A percentile compares a stretch with the other conserved stretches of the same genome.
Evolutionary conservation across 2,113 vertebrate species (phyloP).

Genomic region (Jaculus jaculus): DNA sequence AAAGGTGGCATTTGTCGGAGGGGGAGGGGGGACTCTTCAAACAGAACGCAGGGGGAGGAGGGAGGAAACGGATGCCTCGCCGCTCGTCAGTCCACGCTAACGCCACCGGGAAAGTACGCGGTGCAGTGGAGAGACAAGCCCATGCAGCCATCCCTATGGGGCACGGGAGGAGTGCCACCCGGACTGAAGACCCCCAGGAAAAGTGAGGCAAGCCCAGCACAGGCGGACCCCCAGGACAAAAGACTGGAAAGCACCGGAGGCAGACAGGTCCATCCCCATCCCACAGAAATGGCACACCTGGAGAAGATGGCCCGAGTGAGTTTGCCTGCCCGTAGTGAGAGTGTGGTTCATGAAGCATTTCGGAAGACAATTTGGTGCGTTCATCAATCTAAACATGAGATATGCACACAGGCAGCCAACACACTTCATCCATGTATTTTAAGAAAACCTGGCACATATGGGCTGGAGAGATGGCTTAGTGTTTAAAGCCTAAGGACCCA

Average conservation of each 20-base stretch:
- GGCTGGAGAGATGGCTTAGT: no score
- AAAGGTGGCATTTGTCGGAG: background rate
- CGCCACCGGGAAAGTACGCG: background rate
- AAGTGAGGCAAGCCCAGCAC: rapidly evolving
- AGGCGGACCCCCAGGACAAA: background rate
- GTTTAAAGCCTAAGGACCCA: no score
- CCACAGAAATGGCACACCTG: background rate
- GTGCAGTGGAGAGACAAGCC: background rate
- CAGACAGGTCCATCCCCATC: background rate
- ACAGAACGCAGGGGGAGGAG: background rate
- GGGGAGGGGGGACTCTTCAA: background rate
- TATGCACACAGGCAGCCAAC: rapidly evolving
- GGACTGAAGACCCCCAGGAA: background rate
- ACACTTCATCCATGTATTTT: rapidly evolving
- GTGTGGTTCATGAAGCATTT: rapidly evolving
- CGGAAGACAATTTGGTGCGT: background rate
- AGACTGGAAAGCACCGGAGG: background rate
- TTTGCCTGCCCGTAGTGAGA: background rate
- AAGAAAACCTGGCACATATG: no score
- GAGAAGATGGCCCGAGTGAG: background rate
- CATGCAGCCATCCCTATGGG: background rate
- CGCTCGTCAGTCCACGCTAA: background rate
- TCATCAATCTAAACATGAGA: rapidly evolving
- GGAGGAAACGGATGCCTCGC: background rate
- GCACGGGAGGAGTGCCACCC: rapidly evolving